Evolutionary conservation across 2,888 invertebrate genomes (phyloP).

Genomic region (Andrena fulva): DNA sequence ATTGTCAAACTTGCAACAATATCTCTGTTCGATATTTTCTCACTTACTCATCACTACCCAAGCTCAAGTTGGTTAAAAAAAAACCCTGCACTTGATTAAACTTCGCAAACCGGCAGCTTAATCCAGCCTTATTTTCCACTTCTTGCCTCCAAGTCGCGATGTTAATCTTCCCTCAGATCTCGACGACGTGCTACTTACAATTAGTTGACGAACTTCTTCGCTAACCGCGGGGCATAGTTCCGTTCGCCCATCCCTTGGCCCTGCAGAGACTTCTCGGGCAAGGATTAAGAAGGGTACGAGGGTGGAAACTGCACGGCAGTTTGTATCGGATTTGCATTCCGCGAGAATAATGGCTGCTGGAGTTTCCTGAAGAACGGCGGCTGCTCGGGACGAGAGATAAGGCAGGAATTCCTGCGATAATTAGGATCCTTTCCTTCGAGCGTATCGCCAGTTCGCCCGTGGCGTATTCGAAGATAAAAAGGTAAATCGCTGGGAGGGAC

Average conservation of each 20-base stretch:
- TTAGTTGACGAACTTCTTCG: slow-evolving; percentile 53
- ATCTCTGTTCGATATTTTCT: too few relatives aligned
- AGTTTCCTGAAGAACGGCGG: slow-evolving; percentile 52
- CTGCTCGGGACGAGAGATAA: slow-evolving; percentile 53
- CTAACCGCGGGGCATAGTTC: slow-evolving; percentile 46
- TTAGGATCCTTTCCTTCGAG: slow-evolving; percentile 53
- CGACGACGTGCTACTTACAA: slow-evolving; percentile 48
- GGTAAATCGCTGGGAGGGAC: slow-evolving; percentile 21
- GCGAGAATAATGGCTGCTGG: slow-evolving; percentile 64
- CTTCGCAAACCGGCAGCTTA: neutral
- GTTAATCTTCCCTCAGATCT: slow-evolving; percentile 49
- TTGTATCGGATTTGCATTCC: slow-evolving; percentile 74
- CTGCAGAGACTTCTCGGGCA: slow-evolving; percentile 31
- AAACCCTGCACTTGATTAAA: neutral
- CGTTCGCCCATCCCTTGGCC: slow-evolving; percentile 15
- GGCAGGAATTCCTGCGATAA: slow-evolving; percentile 59
- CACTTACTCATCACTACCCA: too few relatives aligned
- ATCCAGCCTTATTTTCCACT: neutral
- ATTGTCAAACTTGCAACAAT: too few relatives aligned
- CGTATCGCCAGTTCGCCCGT: slow-evolving; percentile 42
- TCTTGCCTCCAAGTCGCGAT: slow-evolving; percentile 31
- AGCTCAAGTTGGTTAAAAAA: too few relatives aligned
- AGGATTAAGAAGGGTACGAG: slow-evolving; percentile 63
- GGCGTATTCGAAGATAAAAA: slow-evolving; percentile 7
- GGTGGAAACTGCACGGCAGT: slow-evolving; percentile 65